Percentiles rank a stretch among this genome's conserved stretches.
Conservation (phyloP, 2,113 vertebrate genomes). For the Nematolebias whitei region DNA sequence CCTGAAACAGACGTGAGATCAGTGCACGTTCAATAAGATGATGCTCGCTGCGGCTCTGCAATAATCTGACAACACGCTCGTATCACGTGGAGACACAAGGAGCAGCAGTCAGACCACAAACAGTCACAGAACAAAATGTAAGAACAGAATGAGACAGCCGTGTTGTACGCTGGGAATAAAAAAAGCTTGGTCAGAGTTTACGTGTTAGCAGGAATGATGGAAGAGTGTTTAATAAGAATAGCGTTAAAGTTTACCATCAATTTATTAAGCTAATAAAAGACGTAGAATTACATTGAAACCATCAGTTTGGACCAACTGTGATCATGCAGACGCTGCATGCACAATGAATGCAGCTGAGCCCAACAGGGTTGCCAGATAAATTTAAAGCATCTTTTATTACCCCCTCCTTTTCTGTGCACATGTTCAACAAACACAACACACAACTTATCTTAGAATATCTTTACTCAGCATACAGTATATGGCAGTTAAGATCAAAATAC, state of each 20-base stretch:
- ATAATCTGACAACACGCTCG: background rate
- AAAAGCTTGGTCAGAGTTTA: background rate
- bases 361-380: too few species aligned
- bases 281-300: background rate
- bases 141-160: background rate
- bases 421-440: too few species aligned
- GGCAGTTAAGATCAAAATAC: too few species aligned
- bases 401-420: too few species aligned
- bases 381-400: too few species aligned
- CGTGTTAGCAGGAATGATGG: background rate
- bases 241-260: too few species aligned
- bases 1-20: constrained; percentile 57
- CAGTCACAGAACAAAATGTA: background rate
- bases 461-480: too few species aligned
- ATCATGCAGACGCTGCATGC: too few species aligned
- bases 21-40: background rate
- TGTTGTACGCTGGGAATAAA: too few species aligned
- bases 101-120: constrained; percentile 13
- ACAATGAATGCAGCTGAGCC: too few species aligned
- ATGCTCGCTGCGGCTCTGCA: background rate
- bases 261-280: background rate
- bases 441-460: too few species aligned
- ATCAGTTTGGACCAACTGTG: too few species aligned
- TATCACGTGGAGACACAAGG: background rate
- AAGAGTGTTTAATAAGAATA: background rate